These are phyloP conservation scores for Mustela lutreola DNA, from an alignment of 2,113 vertebrate species.

Conservation along the genomic window DNA sequence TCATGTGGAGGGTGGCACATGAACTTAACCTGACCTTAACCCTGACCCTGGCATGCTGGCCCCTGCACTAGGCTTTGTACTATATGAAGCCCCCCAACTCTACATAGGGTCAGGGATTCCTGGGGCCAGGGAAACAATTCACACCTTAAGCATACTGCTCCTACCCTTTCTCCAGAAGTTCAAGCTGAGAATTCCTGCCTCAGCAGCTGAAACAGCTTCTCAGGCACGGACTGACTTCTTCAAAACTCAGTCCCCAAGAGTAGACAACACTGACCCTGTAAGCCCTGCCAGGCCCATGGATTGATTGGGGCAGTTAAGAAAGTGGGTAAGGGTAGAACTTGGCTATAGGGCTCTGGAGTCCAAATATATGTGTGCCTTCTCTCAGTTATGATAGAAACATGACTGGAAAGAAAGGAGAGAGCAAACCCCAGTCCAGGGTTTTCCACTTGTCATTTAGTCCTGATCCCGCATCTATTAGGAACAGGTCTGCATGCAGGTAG, in stretches of 20 bases:
- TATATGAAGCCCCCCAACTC: not conserved
- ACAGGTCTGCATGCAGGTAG: not conserved
- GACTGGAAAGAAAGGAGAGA: not conserved
- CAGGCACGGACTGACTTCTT: not conserved
- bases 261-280: accelerated
- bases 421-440: not conserved
- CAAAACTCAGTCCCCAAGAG: not conserved
- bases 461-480: not conserved
- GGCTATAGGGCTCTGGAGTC: not conserved
- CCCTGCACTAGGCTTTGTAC: not conserved
- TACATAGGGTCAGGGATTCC: not conserved
- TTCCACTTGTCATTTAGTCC: not conserved
- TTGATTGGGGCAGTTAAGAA: not conserved
- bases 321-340: not conserved
- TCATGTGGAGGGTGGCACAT: not conserved
- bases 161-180: not conserved
- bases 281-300: not conserved
- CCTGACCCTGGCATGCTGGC: too few species aligned
- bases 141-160: not conserved
- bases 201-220: not conserved
- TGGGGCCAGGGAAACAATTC: not conserved
- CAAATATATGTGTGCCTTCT: not conserved
- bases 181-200: not conserved
- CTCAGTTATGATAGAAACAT: not conserved
- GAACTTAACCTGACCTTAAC: too few species aligned